Percentiles rank a stretch among this genome's conserved stretches.
Evolutionary conservation across 2,797 vertebrate species (phyloP).

Genomic region (Manis javanica): DNA sequence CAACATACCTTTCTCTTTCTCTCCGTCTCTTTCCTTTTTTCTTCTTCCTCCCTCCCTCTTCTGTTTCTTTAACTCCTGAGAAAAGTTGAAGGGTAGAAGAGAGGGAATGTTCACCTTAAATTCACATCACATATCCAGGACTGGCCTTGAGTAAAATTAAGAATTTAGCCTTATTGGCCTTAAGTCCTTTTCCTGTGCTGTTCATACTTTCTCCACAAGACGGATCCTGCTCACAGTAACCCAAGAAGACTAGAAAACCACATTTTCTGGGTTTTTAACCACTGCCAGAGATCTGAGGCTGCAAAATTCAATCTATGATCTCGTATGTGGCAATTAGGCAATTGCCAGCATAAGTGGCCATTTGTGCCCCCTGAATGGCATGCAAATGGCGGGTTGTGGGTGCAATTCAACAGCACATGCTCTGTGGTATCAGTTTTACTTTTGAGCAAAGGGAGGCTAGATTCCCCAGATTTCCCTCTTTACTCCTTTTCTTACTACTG

Average conservation of each 20-base stretch:
- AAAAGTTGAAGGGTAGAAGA: neutral
- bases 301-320: slow-evolving; percentile 39
- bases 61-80: neutral
- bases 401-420: neutral
- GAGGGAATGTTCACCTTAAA: slow-evolving; percentile 32
- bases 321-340: neutral
- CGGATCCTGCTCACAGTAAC: neutral
- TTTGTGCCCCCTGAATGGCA: slow-evolving; percentile 23
- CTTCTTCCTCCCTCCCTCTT: neutral
- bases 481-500: neutral
- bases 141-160: neutral
- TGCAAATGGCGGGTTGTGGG: slow-evolving; percentile 51
- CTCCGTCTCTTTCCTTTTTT: neutral
- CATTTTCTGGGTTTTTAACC: slow-evolving; percentile 37
- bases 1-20: neutral
- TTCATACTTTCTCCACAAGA: neutral
- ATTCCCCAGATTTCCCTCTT: neutral
- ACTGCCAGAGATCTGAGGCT: slow-evolving; percentile 31
- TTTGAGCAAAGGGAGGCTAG: neutral
- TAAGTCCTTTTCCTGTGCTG: neutral
- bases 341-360: slow-evolving; percentile 29
- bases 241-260: neutral
- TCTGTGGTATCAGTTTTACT: neutral
- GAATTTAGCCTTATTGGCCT: neutral
- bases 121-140: neutral